Base-by-base conservation (phyloP, 2,888 invertebrate genomes). In the Acleris holmiana region DNA sequence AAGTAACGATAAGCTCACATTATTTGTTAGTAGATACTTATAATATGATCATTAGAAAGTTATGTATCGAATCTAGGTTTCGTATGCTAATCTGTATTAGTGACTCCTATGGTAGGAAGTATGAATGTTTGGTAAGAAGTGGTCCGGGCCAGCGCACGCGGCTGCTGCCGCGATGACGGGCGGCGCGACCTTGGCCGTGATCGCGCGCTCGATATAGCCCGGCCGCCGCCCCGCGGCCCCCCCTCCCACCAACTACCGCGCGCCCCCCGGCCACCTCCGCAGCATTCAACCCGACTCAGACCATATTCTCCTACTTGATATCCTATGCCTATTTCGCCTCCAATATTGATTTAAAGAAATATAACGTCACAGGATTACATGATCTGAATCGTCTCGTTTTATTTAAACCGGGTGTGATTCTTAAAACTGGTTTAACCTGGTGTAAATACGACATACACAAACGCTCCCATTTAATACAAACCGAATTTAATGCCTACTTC, bases 121-220 rank as follows among this genome's bases (percentile, higher is more conserved):
- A 4, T 35, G 35, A 35, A 13, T 35, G 35, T 35, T 35, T 4
- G 15, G 44, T 17, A 44, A 41, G 44, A 13, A n/a, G 68, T 50
- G 71, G 69, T 69, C 67, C 54, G 57, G 58, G 74, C 79, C 76
- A 57, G 57, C 81, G 76, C 68, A 72, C 77, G 76, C 78, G 78
- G 77, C 80, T 84, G 79, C 81, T 86, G 79, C 84, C 88, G 78
- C 78, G 71, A 25, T 25, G 25, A 25, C 25, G 25, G 7, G 29
- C 72, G 66, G 76, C 76, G 82, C 84, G 86, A 84, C 91, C 91
- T 91, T 92, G 91, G 89, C 91, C 91, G 88, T 91, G 91, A 92
- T 90, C 91, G 89, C 82, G 77, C 85, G 91, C 91, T 91, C 91
- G 88, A 91, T 91, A 91, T 91, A 91, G 88, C 88, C 78, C 79